Percentiles rank a stretch among this genome's conserved stretches.
These are phyloP conservation scores for Heliconius sara DNA, from an alignment of 2,888 invertebrate genomes.

Conservation along the genomic window DNA sequence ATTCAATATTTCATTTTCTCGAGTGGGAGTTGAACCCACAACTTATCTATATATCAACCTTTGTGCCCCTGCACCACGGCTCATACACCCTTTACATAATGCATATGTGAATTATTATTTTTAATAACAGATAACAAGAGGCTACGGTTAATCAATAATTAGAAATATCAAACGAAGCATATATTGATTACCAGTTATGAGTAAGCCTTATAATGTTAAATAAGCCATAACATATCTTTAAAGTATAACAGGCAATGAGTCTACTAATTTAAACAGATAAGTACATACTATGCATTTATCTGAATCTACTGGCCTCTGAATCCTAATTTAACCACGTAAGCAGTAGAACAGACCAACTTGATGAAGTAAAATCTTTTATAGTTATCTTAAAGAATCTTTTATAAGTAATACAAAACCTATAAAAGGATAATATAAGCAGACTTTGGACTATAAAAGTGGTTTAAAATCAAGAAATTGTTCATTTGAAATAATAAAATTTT, in stretches of 20 bases:
- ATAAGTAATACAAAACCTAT: neutral
- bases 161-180: neutral
- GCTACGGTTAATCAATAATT: neutral
- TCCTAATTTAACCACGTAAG: neutral
- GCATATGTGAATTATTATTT: neutral
- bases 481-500: slow-evolving; percentile 38
- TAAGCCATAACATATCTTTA: neutral
- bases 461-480: slow-evolving; percentile 1
- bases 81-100: neutral
- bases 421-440: neutral
- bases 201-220: neutral
- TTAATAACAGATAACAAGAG: neutral
- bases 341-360: neutral
- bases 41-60: too few relatives aligned
- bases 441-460: neutral
- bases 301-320: neutral
- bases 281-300: neutral
- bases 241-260: neutral
- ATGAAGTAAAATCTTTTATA: neutral
- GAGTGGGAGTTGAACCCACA: too few relatives aligned
- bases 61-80: too few relatives aligned
- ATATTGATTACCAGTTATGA: too few relatives aligned
- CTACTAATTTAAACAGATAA: too few relatives aligned
- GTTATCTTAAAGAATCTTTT: neutral
- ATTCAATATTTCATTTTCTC: too few relatives aligned